Conservation (phyloP, 1,140 invertebrate species). For the Trypoxylus dichotomus region DNA sequence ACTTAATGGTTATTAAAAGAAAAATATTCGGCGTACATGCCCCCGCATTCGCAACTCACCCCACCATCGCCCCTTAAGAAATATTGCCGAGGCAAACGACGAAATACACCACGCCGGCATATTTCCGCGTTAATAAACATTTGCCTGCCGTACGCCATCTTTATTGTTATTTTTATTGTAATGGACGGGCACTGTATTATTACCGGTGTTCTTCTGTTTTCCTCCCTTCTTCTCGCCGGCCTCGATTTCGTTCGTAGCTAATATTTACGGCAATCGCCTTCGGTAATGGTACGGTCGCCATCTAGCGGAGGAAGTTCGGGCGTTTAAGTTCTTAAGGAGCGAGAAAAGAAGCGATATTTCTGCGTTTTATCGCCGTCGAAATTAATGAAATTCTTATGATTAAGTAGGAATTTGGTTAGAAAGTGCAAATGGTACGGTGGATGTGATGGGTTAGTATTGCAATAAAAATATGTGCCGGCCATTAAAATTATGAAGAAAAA, state of each 20-base stretch:
- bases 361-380: background rate
- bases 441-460: background rate
- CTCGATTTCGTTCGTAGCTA: background rate
- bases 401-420: background rate
- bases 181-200: slow-evolving; percentile 2
- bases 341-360: too few species aligned
- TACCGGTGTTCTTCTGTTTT: background rate
- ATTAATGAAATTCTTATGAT: background rate
- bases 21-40: slow-evolving; percentile 2
- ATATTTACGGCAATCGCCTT: background rate
- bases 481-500: background rate
- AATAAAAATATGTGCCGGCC: background rate
- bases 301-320: background rate
- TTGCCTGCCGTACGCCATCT: background rate
- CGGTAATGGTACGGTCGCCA: background rate
- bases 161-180: slow-evolving; percentile 8
- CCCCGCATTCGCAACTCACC: background rate
- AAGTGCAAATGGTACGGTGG: background rate
- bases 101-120: background rate
- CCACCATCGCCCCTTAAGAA: background rate
- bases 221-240: background rate
- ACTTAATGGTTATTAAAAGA: slow-evolving; percentile 2
- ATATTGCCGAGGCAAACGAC: background rate
- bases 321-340: background rate
- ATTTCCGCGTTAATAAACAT: background rate